Evolutionary conservation across 2,113 vertebrate species (phyloP), one percentile per base, ranked within the genome.

Genomic region (Haemorhous mexicanus): DNA sequence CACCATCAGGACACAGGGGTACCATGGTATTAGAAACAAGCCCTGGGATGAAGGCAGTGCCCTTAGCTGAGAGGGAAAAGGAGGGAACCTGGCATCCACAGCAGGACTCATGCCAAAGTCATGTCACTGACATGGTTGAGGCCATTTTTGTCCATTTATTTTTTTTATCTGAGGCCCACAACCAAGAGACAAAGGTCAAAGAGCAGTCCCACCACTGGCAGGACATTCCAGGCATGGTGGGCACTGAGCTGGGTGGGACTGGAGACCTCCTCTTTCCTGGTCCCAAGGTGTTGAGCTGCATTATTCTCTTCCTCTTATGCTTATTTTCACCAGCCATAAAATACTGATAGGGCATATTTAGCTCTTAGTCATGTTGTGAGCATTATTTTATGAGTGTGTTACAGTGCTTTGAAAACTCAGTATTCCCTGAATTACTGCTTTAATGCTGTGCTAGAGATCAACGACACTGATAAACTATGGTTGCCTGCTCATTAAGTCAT

Each of bases 331-430:
- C 59, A 53, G 73, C 66, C 47, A 92, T 85, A 91, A 97, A 90
- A 73, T 33, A 56, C 0, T 5, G 49, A 73, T 87, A 43, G 53
- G 55, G 77, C 70, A 69, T 90, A 94, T 95, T 94, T 67, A 87
- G 64, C 84, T 94, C 77, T 92, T 94, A 96, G 39, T 94, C 77
- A 83, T 39, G 56, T 39, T 59, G 47, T 73, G 23, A 90, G 66
- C 49, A 69, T 89, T 87, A 68, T 66, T 95, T 96, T 97, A 95
- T 52, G 66, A 94, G 86, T 6, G 49, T 68, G 61, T 62, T 89
- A 89, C 30, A 69, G n/a, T 72, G 80, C 73, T 93, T 96, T 90
- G 91, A 93, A 96, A 95, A 90, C 89, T 77, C 23, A 83, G 47
- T 39, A 59, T 81, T 49, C 35, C 46, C 61, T 87, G 70, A 91